A percentile compares a stretch with the other conserved stretches of the same genome.
phyloP scores from a whole-genome alignment of 2,113 vertebrate species.

The Cochlearius cochlearius region DNA sequence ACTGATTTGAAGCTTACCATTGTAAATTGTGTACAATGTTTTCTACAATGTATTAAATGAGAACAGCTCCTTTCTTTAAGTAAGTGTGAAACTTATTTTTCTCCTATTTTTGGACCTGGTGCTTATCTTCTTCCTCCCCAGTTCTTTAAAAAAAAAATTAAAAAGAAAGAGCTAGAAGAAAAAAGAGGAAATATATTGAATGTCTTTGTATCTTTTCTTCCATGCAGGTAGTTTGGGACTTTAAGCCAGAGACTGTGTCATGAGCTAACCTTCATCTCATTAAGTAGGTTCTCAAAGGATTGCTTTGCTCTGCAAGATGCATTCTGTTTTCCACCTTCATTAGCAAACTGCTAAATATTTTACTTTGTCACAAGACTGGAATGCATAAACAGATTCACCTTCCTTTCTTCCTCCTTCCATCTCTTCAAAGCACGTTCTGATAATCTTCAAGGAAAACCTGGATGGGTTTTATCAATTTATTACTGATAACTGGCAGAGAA shows the following conservation, averaged over 20 bases:
- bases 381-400: background rate
- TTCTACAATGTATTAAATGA: background rate
- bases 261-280: background rate
- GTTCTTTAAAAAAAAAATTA: too few species aligned
- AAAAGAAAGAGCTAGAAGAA: background rate
- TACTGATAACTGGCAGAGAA: background rate
- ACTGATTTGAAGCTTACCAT: background rate
- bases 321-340: slow-evolving; percentile 5
- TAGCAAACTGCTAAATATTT: slow-evolving; percentile 35
- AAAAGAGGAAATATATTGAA: background rate
- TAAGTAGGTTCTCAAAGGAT: slow-evolving; percentile 28
- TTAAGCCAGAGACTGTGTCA: background rate
- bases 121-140: background rate
- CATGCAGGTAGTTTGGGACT: background rate
- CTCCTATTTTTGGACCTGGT: background rate
- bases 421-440: background rate
- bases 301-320: background rate
- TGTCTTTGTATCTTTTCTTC: background rate
- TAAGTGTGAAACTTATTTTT: background rate
- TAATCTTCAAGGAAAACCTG: background rate
- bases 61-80: background rate
- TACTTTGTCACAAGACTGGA: background rate
- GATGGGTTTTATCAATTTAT: background rate
- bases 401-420: background rate
- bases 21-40: background rate